A percentile compares a stretch with the other conserved stretches of the same genome.
These are phyloP conservation scores for Desoria tigrina DNA, from an alignment of 2,888 invertebrate species.

Conservation along the genomic window DNA sequence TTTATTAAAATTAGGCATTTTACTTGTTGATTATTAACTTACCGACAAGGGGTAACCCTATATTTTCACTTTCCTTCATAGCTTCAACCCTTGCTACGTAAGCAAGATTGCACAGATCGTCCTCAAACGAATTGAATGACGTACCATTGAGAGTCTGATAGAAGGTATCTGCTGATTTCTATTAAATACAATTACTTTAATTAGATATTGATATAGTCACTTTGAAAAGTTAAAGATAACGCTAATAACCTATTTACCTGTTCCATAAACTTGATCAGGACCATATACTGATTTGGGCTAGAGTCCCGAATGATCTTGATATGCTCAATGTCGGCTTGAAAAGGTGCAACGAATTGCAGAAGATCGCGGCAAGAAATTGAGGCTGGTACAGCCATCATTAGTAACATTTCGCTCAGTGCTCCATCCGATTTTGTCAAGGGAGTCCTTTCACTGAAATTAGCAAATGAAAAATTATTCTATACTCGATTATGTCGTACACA, in stretches of 20 bases:
- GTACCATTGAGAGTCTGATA: constrained; percentile 89
- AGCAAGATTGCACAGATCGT: constrained; percentile 86
- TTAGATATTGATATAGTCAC: neutral
- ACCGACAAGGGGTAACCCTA: constrained; percentile 60
- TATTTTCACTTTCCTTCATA: constrained; percentile 68
- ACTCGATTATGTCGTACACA: neutral
- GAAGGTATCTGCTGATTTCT: constrained; percentile 85
- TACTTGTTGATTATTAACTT: neutral
- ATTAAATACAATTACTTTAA: too few species aligned
- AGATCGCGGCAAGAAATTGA: constrained; percentile 90
- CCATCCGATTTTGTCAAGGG: constrained; percentile 67
- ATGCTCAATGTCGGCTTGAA: constrained; percentile 82
- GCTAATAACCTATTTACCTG: constrained; percentile 57
- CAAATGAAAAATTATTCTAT: neutral
- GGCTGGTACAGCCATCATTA: constrained; percentile 85
- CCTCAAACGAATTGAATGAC: constrained; percentile 90
- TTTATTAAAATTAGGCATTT: neutral
- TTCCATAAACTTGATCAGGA: constrained; percentile 76
- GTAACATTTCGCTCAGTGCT: constrained; percentile 77
- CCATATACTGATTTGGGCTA: constrained; percentile 95
- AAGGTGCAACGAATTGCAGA: constrained; percentile 89
- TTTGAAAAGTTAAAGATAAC: too few species aligned
- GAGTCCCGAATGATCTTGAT: constrained; percentile 87
- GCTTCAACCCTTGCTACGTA: constrained; percentile 93
- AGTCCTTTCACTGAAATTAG: constrained; percentile 70